Evolutionary conservation across 1,140 invertebrate genomes (phyloP).

Genomic region (Drosophila kanapiae): DNA sequence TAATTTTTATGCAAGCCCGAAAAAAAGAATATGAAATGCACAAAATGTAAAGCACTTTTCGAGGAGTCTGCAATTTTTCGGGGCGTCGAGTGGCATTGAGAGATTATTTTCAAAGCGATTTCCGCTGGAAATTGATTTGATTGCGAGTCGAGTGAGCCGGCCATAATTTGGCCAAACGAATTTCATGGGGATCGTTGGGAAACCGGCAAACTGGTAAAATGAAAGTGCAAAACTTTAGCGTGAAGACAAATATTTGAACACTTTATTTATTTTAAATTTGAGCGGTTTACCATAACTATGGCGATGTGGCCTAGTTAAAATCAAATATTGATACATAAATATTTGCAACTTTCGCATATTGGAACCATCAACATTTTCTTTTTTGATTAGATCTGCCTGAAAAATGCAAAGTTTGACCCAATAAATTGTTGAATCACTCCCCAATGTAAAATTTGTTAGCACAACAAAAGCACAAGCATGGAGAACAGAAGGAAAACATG

Average conservation of each 20-base stretch:
- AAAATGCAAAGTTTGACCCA: conserved; percentile 29
- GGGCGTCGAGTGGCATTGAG: conserved; percentile 28
- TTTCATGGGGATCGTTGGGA: conserved; percentile 31
- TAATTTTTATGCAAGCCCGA: conserved; percentile 13
- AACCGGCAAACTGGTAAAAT: neutral
- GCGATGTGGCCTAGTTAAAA: neutral
- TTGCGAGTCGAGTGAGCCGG: neutral
- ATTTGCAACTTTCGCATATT: conserved; percentile 1
- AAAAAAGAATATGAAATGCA: conserved; percentile 23
- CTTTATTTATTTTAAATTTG: conserved; percentile 13
- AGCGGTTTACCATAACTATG: conserved; percentile 6
- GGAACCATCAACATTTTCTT: conserved; percentile 1
- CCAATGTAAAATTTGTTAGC: conserved; percentile 26
- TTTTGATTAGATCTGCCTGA: conserved; percentile 19
- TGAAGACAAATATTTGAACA: neutral
- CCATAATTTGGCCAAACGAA: conserved; percentile 18
- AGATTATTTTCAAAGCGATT: conserved; percentile 40
- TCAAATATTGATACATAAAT: conserved; percentile 3
- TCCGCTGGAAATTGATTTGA: conserved; percentile 18
- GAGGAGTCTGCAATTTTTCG: conserved; percentile 31
- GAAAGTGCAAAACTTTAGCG: conserved; percentile 1
- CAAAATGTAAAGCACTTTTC: conserved; percentile 30
- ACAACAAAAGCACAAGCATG: neutral
- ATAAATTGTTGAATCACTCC: conserved; percentile 45
- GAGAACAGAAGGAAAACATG: neutral